These are phyloP conservation scores for Chrysotoxum bicinctum DNA, from an alignment of 2,888 invertebrate species.

Conservation along the genomic window DNA sequence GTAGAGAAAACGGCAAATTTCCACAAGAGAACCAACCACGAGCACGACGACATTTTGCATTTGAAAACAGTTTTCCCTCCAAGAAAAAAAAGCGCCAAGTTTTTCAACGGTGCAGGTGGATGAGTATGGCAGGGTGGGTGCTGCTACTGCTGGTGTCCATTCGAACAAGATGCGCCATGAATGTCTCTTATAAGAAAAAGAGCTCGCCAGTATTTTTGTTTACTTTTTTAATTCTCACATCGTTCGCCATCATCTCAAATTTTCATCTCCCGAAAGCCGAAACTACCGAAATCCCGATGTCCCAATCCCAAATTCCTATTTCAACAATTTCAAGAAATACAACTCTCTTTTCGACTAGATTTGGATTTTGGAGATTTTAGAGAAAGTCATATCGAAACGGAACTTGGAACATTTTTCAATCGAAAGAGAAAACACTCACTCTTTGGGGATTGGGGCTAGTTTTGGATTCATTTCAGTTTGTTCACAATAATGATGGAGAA, in stretches of 20 bases:
- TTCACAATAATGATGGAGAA: too few species aligned
- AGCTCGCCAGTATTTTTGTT: slow-evolving; percentile 34
- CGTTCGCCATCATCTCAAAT: slow-evolving; percentile 22
- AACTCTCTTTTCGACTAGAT: not conserved
- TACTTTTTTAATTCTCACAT: slow-evolving; percentile 29
- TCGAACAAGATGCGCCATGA: slow-evolving; percentile 33
- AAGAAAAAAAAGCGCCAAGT: slow-evolving; percentile 31
- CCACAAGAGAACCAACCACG: slow-evolving; percentile 32
- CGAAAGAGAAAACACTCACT: not conserved
- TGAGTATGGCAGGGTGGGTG: not conserved
- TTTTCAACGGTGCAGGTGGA: not conserved
- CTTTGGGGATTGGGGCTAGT: slow-evolving; percentile 7
- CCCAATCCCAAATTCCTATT: not conserved
- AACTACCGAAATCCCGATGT: not conserved
- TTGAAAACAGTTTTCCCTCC: slow-evolving; percentile 7
- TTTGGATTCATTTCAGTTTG: not conserved
- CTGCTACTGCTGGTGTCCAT: not conserved
- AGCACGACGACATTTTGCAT: slow-evolving; percentile 26
- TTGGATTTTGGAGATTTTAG: not conserved
- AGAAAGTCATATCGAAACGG: slow-evolving; percentile 6
- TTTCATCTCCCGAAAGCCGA: not conserved
- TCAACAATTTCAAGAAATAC: too few species aligned
- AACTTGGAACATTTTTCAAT: slow-evolving; percentile 21
- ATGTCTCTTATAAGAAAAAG: slow-evolving; percentile 21
- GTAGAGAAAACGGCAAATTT: slow-evolving; percentile 1